Conservation (phyloP, 2,113 vertebrate genomes). For the Ivindomyrus marchei region DNA sequence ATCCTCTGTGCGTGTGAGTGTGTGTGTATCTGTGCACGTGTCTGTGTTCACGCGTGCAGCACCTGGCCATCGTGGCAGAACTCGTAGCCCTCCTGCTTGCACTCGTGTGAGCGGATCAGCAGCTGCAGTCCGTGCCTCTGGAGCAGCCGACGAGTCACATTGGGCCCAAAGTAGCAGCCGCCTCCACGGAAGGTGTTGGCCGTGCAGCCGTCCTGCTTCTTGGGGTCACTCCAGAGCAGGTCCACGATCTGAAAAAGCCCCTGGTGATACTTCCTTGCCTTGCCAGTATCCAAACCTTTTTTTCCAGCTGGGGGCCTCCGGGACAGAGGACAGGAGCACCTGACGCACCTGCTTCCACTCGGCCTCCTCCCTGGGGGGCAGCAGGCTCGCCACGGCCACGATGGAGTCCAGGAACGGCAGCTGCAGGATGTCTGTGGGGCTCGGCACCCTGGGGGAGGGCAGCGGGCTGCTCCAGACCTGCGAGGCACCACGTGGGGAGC, state of each 20-base stretch:
- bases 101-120: slow-evolving; percentile 91
- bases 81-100: slow-evolving; percentile 89
- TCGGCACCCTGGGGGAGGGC: slow-evolving; percentile 43
- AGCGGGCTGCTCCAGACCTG: slow-evolving; percentile 35
- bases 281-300: background rate
- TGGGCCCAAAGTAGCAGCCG: slow-evolving; percentile 92
- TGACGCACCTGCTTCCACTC: slow-evolving; percentile 85
- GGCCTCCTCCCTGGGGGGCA: slow-evolving; percentile 48
- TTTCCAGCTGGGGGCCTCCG: background rate
- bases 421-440: slow-evolving; percentile 41
- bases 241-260: slow-evolving; percentile 67
- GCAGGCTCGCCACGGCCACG: slow-evolving; percentile 44
- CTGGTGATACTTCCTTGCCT: background rate
- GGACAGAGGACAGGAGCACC: background rate
- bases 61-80: slow-evolving; percentile 85
- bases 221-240: slow-evolving; percentile 93
- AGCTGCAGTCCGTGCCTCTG: slow-evolving; percentile 72
- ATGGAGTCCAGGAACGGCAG: slow-evolving; percentile 60
- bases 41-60: slow-evolving; percentile 13
- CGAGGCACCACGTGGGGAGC: slow-evolving; percentile 47
- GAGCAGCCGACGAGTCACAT: slow-evolving; percentile 74
- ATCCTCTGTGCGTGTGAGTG: background rate
- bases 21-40: no score
- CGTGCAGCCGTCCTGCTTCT: slow-evolving; percentile 71
- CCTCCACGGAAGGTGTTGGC: slow-evolving; percentile 82